A percentile compares a stretch with the other conserved stretches of the same genome.
phyloP scores from a whole-genome alignment of 1,140 invertebrate species.

The Zaprionus lachaisei region DNA sequence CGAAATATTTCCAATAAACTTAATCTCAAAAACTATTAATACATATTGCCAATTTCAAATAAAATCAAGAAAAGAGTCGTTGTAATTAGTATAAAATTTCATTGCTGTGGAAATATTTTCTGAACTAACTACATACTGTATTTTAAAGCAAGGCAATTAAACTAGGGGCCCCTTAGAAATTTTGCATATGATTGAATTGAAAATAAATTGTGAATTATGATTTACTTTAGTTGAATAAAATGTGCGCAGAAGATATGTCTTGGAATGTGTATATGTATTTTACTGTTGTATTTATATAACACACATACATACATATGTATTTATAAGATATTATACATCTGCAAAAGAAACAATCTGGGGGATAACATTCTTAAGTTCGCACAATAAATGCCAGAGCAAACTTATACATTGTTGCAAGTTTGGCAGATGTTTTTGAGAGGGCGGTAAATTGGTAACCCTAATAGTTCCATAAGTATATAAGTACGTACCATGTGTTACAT shows the following conservation, averaged over 20 bases:
- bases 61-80: no score
- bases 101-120: no score
- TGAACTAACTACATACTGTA: no score
- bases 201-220: not conserved
- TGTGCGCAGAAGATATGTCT: no score
- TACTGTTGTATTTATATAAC: not conserved
- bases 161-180: no score
- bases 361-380: conserved; percentile 30
- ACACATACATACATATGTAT: not conserved
- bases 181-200: not conserved
- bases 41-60: no score
- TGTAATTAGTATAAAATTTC: no score
- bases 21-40: no score
- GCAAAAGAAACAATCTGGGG: not conserved
- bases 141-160: no score
- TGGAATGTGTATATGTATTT: not conserved
- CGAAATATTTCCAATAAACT: no score
- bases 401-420: conserved; percentile 55
- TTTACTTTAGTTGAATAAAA: no score
- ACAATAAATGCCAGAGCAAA: conserved; percentile 67
- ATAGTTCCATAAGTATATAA: not conserved
- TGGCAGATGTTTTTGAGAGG: conserved; percentile 53
- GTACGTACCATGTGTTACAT: not conserved
- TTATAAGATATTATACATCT: not conserved
- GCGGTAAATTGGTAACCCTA: not conserved